phyloP scores from a whole-genome alignment of 2,888 invertebrate genomes.

The Eilema depressum region DNA sequence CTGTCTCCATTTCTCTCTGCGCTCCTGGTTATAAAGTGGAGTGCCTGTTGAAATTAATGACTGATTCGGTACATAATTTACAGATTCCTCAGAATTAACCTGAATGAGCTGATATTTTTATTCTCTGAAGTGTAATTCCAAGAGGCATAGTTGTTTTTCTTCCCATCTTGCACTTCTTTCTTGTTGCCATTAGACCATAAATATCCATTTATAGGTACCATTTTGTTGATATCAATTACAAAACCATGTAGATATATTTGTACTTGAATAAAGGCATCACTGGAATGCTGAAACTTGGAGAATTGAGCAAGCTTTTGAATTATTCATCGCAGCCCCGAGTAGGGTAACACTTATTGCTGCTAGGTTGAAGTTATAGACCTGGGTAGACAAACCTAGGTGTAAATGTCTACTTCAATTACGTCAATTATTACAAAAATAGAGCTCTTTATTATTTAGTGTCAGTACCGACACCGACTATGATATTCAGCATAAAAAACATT shows the following conservation, averaged over 20 bases:
- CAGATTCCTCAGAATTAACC: constrained; percentile 42
- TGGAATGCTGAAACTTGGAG: neutral
- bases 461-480: too few species aligned
- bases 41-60: constrained; percentile 47
- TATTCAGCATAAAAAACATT: neutral
- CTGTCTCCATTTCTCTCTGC: constrained; percentile 39
- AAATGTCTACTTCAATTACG: neutral
- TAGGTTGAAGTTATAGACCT: neutral
- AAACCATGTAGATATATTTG: neutral
- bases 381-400: neutral
- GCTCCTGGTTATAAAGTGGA: constrained; percentile 49
- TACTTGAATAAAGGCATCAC: neutral
- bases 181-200: too few species aligned
- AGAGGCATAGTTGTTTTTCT: neutral
- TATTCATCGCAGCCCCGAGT: neutral
- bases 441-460: too few species aligned
- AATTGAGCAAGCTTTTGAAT: neutral
- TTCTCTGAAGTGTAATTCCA: constrained; percentile 4
- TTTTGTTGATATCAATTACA: neutral
- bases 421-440: neutral
- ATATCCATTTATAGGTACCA: too few species aligned
- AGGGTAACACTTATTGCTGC: constrained; percentile 1
- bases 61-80: constrained; percentile 43
- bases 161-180: too few species aligned
- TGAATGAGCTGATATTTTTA: constrained; percentile 25